Evolutionary conservation across 1,140 invertebrate species (phyloP), one percentile per base, ranked within the genome.

Genomic region (Sycophaga agraensis): DNA sequence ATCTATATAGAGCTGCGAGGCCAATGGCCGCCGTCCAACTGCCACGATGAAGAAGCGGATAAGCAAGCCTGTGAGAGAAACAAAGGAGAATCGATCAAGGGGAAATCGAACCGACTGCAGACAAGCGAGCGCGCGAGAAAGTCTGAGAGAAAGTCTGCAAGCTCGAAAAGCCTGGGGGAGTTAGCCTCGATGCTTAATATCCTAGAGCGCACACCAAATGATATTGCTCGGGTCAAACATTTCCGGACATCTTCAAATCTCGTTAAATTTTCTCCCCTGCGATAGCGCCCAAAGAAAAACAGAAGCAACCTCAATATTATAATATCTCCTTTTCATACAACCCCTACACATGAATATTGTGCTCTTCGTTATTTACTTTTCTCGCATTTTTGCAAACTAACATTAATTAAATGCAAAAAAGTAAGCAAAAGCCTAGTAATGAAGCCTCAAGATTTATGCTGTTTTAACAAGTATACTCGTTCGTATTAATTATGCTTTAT

Each of bases 181-280:
- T 54, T 39, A 37, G 49, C 45, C 26, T 65, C 24, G 50, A 58
- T 67, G 60, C 65, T 68, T 68, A 67, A 68, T 67, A 68, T 68
- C 58, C 34, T 42, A 63, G 64, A 70, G 65, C 68, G 65, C 60
- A 55, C 39, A 31, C 31, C 39, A 51, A 19, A 48, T 64, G 58
- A 63, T 60, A 65, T 65, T 62, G 60, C 55, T 59, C 43, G 35
- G 14, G 22, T 54, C 39, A 66, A 61, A 60, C 61, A 70, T 65
- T 68, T 70, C 64, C 61, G 59, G 70, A 70, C 66, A 68, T 70
- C 68, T 68, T 68, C 59, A 45, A 65, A 64, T 49, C 57, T 63
- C 59, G 56, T 66, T 68, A 65, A 68, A 65, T 68, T 66, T 66
- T 62, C 57, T 48, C 43, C 51, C 28, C 1, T 24, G 40, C 19